These are phyloP conservation scores for Sebastes diploproa DNA, from an alignment of 2,797 vertebrate species.

Conservation along the genomic window DNA sequence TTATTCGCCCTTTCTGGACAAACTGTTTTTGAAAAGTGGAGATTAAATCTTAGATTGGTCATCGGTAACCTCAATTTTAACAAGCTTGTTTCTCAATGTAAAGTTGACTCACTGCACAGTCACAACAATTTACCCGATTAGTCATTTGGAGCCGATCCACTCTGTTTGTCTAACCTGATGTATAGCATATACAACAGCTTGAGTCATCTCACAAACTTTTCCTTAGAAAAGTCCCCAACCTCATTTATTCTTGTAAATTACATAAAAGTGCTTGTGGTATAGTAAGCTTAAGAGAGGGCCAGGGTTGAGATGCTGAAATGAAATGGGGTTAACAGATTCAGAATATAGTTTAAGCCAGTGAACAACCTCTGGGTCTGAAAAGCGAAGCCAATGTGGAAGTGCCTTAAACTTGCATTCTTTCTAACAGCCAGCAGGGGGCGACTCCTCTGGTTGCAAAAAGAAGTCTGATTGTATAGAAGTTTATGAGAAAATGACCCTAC, in stretches of 20 bases:
- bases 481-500: too few species aligned
- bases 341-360: not conserved
- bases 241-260: conserved; percentile 26
- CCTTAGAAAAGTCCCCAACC: conserved; percentile 42
- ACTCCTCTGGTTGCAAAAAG: too few species aligned
- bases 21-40: conserved; percentile 44
- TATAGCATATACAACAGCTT: conserved; percentile 29
- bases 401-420: too few species aligned
- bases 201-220: conserved; percentile 34
- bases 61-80: conserved; percentile 28
- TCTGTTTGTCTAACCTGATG: conserved; percentile 50
- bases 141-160: conserved; percentile 30
- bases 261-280: conserved; percentile 24
- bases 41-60: conserved; percentile 13
- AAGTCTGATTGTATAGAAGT: too few species aligned
- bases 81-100: conserved; percentile 3
- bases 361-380: too few species aligned
- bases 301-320: not conserved
- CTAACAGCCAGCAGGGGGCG: too few species aligned
- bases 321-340: not conserved
- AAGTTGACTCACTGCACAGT: conserved; percentile 29
- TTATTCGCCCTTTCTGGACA: conserved; percentile 13
- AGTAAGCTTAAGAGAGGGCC: not conserved
- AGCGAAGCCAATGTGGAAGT: too few species aligned
- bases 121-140: conserved; percentile 55